phyloP scores from a whole-genome alignment of 2,888 invertebrate genomes.

The Agrochola litura region DNA sequence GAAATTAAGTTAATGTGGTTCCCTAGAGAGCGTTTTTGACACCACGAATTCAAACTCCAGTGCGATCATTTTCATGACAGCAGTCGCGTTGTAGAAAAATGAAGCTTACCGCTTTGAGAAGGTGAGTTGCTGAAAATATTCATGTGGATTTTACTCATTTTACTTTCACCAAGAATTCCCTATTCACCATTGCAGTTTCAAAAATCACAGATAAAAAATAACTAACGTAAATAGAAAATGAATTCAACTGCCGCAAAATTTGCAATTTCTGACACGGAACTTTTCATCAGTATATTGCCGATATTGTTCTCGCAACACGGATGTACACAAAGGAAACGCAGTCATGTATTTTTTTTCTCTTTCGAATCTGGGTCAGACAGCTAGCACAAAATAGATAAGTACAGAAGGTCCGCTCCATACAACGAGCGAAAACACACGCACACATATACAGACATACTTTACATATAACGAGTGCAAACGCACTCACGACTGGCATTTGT shows the following conservation, averaged over 20 bases:
- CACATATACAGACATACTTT: neutral
- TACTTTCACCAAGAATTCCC: no score
- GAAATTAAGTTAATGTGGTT: neutral
- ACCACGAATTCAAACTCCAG: no score
- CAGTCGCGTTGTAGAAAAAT: no score
- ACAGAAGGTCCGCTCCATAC: neutral
- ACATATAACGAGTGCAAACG: neutral
- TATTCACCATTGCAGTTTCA: neutral
- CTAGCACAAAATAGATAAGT: neutral
- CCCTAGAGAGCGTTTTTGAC: no score
- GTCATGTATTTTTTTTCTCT: constrained; percentile 44
- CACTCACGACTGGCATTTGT: neutral
- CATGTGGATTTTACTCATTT: neutral
- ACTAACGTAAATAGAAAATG: constrained; percentile 10
- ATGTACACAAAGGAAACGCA: constrained; percentile 53
- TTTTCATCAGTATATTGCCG: constrained; percentile 54
- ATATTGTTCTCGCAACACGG: constrained; percentile 51
- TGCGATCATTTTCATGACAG: no score
- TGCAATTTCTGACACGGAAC: constrained; percentile 44
- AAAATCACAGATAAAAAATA: constrained; percentile 3
- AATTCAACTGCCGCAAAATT: constrained; percentile 24
- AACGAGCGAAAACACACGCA: neutral
- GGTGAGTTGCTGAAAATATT: neutral
- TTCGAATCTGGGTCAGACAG: constrained; percentile 45
- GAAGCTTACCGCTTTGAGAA: neutral